Conservation (phyloP, 2,113 vertebrate genomes). For the Clarias batrachus region DNA sequence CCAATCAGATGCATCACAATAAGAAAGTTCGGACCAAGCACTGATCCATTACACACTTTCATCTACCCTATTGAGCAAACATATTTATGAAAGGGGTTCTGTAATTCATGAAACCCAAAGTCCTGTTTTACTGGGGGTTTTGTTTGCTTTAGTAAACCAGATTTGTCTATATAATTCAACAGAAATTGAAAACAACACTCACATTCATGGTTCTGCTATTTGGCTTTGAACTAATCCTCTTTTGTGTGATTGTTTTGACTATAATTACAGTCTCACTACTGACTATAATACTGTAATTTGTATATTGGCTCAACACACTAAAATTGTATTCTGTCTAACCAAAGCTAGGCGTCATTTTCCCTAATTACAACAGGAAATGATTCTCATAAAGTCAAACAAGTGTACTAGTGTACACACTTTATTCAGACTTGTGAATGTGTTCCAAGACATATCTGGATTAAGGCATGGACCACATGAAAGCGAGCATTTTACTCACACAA, state of each 20-base stretch:
- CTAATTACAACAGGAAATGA: slow-evolving; percentile 45
- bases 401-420: slow-evolving; percentile 36
- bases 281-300: slow-evolving; percentile 37
- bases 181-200: not conserved
- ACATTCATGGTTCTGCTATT: not conserved
- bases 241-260: slow-evolving; percentile 13
- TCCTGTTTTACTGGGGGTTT: not conserved
- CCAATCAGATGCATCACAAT: no score
- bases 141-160: not conserved
- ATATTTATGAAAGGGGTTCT: not conserved
- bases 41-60: no score
- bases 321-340: slow-evolving; percentile 26
- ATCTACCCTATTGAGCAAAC: not conserved
- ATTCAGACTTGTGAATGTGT: slow-evolving; percentile 29
- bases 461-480: slow-evolving; percentile 66
- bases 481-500: slow-evolving; percentile 42
- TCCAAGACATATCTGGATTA: slow-evolving; percentile 56
- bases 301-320: slow-evolving; percentile 24
- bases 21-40: no score
- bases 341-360: slow-evolving; percentile 31
- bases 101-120: not conserved
- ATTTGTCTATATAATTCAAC: not conserved
- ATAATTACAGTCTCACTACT: not conserved
- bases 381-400: slow-evolving; percentile 39
- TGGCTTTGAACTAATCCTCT: not conserved